Percentiles rank a stretch among this genome's conserved stretches.
Evolutionary conservation across 2,888 invertebrate species (phyloP).

Genomic region (Trachelus stipa): DNA sequence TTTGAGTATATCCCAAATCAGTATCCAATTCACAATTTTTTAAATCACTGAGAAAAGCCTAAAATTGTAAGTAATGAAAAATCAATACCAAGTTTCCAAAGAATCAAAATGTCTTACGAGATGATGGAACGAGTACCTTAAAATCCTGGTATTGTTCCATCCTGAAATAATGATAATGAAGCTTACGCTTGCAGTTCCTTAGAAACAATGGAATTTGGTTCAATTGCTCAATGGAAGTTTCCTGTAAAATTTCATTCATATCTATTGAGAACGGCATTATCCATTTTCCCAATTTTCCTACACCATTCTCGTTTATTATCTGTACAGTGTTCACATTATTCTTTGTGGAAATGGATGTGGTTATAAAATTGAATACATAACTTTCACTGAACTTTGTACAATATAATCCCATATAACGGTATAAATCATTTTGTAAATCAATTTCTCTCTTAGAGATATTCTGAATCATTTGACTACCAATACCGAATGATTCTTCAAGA

Average conservation of each 20-base stretch:
- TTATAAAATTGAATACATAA: slow-evolving; percentile 21
- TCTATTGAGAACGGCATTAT: slow-evolving; percentile 33
- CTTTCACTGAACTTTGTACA: slow-evolving; percentile 19
- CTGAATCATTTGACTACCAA: background rate
- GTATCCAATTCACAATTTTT: slow-evolving; percentile 20
- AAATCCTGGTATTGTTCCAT: slow-evolving; percentile 27
- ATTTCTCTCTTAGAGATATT: background rate
- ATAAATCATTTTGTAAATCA: slow-evolving; percentile 20
- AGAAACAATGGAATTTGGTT: slow-evolving; percentile 26
- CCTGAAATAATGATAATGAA: slow-evolving; percentile 32
- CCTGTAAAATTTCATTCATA: slow-evolving; percentile 21
- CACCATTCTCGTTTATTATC: slow-evolving; percentile 18
- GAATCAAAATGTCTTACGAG: background rate
- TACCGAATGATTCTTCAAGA: background rate
- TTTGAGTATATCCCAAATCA: slow-evolving; percentile 20
- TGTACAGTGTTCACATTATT: slow-evolving; percentile 25
- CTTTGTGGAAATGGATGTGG: background rate
- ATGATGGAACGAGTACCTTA: slow-evolving; percentile 22
- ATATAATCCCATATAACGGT: slow-evolving; percentile 20
- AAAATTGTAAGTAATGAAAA: slow-evolving; percentile 2
- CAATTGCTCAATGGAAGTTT: slow-evolving; percentile 24
- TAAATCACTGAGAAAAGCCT: background rate
- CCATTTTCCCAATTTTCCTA: slow-evolving; percentile 30
- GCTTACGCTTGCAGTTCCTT: slow-evolving; percentile 27
- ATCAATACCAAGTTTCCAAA: background rate